Percentiles rank a stretch among this genome's conserved stretches.
These are phyloP conservation scores for Sitobion miscanthi DNA, from an alignment of 1,140 invertebrate genomes.

Conservation along the genomic window DNA sequence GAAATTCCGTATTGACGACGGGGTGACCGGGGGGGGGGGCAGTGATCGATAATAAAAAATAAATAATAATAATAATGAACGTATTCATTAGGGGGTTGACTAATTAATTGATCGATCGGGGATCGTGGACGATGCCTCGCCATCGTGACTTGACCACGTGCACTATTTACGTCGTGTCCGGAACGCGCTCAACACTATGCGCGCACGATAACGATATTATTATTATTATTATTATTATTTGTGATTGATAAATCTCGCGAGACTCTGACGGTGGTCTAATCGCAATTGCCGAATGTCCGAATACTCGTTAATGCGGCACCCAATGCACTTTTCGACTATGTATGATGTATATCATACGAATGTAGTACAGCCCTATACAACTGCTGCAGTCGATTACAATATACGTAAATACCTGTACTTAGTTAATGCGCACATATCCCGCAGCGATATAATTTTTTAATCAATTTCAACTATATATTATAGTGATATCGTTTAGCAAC, in stretches of 20 bases:
- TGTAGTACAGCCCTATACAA: too few species aligned
- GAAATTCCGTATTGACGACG: background rate
- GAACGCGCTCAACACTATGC: background rate
- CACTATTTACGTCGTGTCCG: background rate
- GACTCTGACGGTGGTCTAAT: background rate
- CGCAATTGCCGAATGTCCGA: background rate
- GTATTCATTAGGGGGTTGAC: background rate
- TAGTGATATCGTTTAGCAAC: too few species aligned
- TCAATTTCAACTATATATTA: too few species aligned
- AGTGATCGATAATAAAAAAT: background rate
- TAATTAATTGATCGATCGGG: background rate
- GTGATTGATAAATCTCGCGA: background rate
- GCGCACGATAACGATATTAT: background rate
- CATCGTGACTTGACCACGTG: background rate
- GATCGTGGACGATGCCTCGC: background rate
- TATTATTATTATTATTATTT: background rate
- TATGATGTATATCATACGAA: background rate
- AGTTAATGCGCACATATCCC: too few species aligned
- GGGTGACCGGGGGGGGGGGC: background rate
- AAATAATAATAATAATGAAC: background rate
- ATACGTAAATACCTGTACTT: too few species aligned
- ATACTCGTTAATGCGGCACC: background rate
- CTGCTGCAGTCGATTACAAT: too few species aligned
- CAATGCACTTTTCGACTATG: background rate
- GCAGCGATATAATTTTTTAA: too few species aligned